These are phyloP conservation scores for Caenorhabditis briggsae DNA, from an alignment of 1,140 invertebrate genomes.

Conservation along the genomic window DNA sequence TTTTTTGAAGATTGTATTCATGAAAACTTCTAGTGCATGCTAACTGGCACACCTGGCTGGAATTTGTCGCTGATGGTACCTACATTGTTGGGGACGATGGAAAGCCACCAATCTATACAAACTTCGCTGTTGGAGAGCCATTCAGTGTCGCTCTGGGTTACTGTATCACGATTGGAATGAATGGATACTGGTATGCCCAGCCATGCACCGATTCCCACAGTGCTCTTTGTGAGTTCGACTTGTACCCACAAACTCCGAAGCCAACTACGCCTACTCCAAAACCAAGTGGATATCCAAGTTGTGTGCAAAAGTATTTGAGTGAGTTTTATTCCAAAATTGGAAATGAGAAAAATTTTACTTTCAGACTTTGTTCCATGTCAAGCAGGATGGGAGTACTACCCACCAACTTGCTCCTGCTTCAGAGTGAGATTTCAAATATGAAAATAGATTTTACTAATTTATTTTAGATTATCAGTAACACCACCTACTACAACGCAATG, in stretches of 20 bases:
- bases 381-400: constrained; percentile 33
- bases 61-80: constrained; percentile 31
- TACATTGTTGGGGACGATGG: constrained; percentile 37
- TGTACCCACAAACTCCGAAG: background rate
- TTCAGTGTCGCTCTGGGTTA: constrained; percentile 34
- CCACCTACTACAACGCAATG: constrained; percentile 27
- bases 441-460: too few species aligned
- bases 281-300: constrained; percentile 2
- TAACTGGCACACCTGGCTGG: constrained; percentile 36
- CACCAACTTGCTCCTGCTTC: constrained; percentile 35
- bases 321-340: background rate
- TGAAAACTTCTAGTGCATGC: background rate
- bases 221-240: constrained; percentile 25
- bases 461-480: constrained; percentile 18
- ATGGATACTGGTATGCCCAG: constrained; percentile 46
- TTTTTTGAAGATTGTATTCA: background rate
- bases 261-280: background rate
- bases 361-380: constrained; percentile 41
- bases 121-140: constrained; percentile 32
- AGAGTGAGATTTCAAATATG: background rate
- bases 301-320: constrained; percentile 46
- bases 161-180: constrained; percentile 42
- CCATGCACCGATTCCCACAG: constrained; percentile 33
- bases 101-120: constrained; percentile 42
- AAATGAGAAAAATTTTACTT: background rate